These are phyloP conservation scores for Coracias cyanogaster DNA, from an alignment of 2,797 vertebrate genomes.

Conservation along the genomic window DNA sequence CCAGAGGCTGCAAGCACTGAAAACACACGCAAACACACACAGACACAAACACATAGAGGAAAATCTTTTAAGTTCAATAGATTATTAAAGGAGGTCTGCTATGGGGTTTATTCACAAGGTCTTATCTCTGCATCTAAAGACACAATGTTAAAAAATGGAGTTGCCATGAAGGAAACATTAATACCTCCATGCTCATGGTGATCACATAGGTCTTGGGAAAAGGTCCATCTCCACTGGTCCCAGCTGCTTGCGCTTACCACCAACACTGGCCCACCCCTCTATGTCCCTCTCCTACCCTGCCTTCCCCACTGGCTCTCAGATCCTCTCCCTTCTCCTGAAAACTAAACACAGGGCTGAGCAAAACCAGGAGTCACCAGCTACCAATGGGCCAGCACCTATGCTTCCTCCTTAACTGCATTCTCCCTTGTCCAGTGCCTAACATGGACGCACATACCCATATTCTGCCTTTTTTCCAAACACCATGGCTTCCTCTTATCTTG, in stretches of 20 bases:
- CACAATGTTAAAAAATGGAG: not conserved
- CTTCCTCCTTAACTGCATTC: not conserved
- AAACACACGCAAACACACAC: not conserved
- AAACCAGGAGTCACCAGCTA: not conserved
- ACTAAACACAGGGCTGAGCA: not conserved
- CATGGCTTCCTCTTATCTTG: not conserved
- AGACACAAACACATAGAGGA: not conserved
- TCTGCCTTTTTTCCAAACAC: not conserved
- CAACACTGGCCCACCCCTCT: fast-evolving
- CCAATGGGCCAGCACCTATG: not conserved
- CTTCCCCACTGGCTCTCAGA: not conserved
- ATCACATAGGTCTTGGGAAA: not conserved
- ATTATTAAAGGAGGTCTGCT: not conserved
- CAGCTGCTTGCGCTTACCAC: not conserved
- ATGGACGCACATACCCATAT: fast-evolving
- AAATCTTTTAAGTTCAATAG: not conserved
- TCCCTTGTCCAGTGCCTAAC: not conserved
- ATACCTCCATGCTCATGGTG: not conserved
- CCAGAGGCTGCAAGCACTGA: not conserved
- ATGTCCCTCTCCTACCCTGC: fast-evolving
- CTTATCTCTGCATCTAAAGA: not conserved
- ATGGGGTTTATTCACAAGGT: not conserved
- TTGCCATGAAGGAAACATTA: not conserved
- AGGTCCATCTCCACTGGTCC: not conserved
- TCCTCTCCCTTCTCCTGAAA: not conserved